These are phyloP conservation scores for Oxyteleia sp. DNA, from an alignment of 2,888 invertebrate genomes.

Conservation along the genomic window DNA sequence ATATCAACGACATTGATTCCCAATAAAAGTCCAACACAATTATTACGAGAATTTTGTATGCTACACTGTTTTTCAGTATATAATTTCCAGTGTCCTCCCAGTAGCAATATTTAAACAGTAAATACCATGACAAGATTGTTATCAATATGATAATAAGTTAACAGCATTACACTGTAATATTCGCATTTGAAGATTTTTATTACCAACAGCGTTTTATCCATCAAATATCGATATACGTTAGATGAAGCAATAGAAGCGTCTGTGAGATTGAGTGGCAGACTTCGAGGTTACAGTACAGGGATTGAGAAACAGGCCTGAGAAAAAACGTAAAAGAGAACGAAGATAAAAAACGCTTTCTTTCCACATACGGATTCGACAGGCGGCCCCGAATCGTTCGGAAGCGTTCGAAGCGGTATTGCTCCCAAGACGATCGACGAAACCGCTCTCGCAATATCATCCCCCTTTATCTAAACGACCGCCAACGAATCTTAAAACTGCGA, in stretches of 20 bases:
- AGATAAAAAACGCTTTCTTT: slow-evolving; percentile 62
- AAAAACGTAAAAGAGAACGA: slow-evolving; percentile 40
- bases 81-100: no score
- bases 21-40: no score
- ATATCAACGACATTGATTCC: no score
- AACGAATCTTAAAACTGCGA: slow-evolving; percentile 75
- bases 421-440: slow-evolving; percentile 76
- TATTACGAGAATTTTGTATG: no score
- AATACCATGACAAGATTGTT: slow-evolving; percentile 14
- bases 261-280: slow-evolving; percentile 40
- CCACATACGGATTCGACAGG: slow-evolving; percentile 65
- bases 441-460: slow-evolving; percentile 77
- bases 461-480: slow-evolving; percentile 79
- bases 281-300: slow-evolving; percentile 4
- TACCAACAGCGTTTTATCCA: slow-evolving; percentile 10
- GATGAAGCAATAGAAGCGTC: slow-evolving; percentile 28
- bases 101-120: not conserved
- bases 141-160: slow-evolving; percentile 18
- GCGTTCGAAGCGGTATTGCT: slow-evolving; percentile 75
- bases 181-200: slow-evolving; percentile 18
- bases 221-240: slow-evolving; percentile 20
- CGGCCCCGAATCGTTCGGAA: slow-evolving; percentile 68
- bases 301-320: slow-evolving; percentile 20
- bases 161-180: slow-evolving; percentile 8
- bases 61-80: no score